These are phyloP conservation scores for Antheraea yamamai DNA, from an alignment of 2,888 invertebrate species.

Conservation along the genomic window DNA sequence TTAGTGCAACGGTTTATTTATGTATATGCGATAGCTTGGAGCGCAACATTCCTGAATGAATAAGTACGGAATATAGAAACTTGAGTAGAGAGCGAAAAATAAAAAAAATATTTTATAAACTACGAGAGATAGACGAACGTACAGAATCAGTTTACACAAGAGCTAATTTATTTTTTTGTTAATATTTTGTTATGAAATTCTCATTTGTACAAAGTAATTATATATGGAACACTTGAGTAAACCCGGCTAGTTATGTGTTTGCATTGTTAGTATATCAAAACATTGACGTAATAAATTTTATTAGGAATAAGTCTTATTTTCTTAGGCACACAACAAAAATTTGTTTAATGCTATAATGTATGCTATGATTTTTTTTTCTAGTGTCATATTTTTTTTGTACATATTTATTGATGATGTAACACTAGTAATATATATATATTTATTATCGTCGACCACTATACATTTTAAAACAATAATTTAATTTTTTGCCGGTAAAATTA, in stretches of 20 bases:
- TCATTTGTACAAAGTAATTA: not conserved
- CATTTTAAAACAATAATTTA: too few relatives aligned
- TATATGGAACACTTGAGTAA: not conserved
- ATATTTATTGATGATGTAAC: too few relatives aligned
- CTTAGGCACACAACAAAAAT: too few relatives aligned
- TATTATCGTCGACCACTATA: too few relatives aligned
- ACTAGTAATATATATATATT: too few relatives aligned
- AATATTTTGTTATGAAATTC: conserved; percentile 13
- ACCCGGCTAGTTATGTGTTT: not conserved
- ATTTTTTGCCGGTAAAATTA: too few relatives aligned
- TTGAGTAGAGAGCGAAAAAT: not conserved
- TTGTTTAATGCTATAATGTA: too few relatives aligned
- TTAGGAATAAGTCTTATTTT: not conserved
- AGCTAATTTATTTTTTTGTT: not conserved
- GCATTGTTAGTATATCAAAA: not conserved
- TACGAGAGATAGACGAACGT: not conserved
- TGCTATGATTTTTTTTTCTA: too few relatives aligned
- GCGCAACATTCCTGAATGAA: not conserved
- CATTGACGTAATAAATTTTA: not conserved
- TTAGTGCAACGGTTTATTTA: not conserved
- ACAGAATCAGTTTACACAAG: not conserved
- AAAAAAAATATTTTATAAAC: not conserved
- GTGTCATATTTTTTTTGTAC: too few relatives aligned
- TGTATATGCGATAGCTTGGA: too few relatives aligned
- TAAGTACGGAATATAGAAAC: not conserved